These are phyloP conservation scores for Ceratoteleas bidentatus DNA, from an alignment of 1,140 invertebrate genomes.

Conservation along the genomic window DNA sequence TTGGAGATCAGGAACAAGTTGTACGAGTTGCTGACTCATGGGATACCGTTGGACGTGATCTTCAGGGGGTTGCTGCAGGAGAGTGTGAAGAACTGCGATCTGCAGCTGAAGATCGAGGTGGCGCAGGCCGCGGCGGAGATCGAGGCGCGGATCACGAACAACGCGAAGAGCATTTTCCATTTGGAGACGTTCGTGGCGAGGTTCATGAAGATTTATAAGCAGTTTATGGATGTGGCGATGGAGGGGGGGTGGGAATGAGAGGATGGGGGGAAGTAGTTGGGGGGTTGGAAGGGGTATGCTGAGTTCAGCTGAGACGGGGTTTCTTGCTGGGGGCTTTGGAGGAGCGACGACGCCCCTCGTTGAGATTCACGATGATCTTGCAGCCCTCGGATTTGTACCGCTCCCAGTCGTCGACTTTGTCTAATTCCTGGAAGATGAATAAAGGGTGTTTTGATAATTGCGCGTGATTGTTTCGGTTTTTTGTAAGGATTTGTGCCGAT, in stretches of 20 bases:
- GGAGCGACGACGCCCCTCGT: background rate
- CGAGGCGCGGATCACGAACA: slow-evolving; percentile 94
- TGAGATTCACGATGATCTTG: slow-evolving; percentile 18
- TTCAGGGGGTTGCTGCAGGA: slow-evolving; percentile 94
- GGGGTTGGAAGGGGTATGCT: background rate
- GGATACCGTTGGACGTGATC: slow-evolving; percentile 96
- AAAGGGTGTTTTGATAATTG: no score
- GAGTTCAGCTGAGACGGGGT: slow-evolving; percentile 2
- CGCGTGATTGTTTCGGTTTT: no score
- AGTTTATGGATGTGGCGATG: slow-evolving; percentile 86
- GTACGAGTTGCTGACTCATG: slow-evolving; percentile 96
- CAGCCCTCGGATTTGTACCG: slow-evolving; percentile 34
- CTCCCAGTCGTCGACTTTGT: slow-evolving; percentile 29
- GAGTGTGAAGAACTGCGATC: slow-evolving; percentile 93
- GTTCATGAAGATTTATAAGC: slow-evolving; percentile 97
- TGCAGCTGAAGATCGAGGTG: slow-evolving; percentile 92
- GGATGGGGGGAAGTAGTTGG: background rate
- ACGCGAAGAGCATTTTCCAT: slow-evolving; percentile 97
- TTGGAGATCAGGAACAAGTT: slow-evolving; percentile 92
- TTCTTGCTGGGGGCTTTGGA: background rate
- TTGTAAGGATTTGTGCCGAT: no score
- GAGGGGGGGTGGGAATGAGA: slow-evolving; percentile 63
- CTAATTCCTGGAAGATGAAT: slow-evolving; percentile 15
- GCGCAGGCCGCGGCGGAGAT: slow-evolving; percentile 92
- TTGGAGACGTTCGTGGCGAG: slow-evolving; percentile 98